These are phyloP conservation scores for Notolepis coatsorum DNA, from an alignment of 2,797 vertebrate genomes.

Conservation along the genomic window DNA sequence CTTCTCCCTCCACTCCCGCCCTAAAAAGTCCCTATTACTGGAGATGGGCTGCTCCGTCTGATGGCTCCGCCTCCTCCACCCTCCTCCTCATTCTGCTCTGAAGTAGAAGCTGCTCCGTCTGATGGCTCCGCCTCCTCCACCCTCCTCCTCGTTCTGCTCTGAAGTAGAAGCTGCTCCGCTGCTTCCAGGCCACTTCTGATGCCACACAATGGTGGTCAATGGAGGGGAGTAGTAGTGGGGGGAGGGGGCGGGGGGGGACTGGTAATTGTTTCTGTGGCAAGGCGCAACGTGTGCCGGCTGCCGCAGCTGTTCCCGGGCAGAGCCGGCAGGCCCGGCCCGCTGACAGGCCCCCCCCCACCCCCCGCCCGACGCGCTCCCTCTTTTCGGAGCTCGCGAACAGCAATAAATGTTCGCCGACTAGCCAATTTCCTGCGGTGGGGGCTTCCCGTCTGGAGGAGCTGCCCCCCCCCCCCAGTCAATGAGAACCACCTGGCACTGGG, in stretches of 20 bases:
- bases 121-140: constrained; percentile 75
- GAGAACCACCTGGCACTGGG: constrained; percentile 78
- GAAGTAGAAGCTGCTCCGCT: constrained; percentile 74
- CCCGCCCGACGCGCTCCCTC: constrained; percentile 13
- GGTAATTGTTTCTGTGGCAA: constrained; percentile 69
- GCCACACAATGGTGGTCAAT: constrained; percentile 61
- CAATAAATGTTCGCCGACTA: constrained; percentile 66
- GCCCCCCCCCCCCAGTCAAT: constrained; percentile 65
- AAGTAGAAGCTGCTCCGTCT: constrained; percentile 72
- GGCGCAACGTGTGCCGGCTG: constrained; percentile 31
- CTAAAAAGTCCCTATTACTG: constrained; percentile 45
- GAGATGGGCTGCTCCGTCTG: constrained; percentile 72
- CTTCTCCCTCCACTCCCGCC: constrained; percentile 40
- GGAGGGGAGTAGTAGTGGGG: constrained; percentile 66
- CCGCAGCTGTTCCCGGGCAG: constrained; percentile 65
- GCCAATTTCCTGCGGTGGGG: constrained; percentile 76
- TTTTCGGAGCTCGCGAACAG: constrained; percentile 36
- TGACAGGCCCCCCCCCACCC: constrained; percentile 23
- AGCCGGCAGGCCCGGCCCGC: constrained; percentile 11
- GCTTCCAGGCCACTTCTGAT: constrained; percentile 63
- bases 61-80: constrained; percentile 75
- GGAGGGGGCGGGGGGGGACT: constrained; percentile 72
- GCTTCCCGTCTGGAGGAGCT: constrained; percentile 57
- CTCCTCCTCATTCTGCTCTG: constrained; percentile 78
- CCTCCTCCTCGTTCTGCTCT: constrained; percentile 79